Percentiles rank a stretch among this genome's conserved stretches.
Conservation (phyloP, 2,113 vertebrate species). For the Oophaga pumilio region DNA sequence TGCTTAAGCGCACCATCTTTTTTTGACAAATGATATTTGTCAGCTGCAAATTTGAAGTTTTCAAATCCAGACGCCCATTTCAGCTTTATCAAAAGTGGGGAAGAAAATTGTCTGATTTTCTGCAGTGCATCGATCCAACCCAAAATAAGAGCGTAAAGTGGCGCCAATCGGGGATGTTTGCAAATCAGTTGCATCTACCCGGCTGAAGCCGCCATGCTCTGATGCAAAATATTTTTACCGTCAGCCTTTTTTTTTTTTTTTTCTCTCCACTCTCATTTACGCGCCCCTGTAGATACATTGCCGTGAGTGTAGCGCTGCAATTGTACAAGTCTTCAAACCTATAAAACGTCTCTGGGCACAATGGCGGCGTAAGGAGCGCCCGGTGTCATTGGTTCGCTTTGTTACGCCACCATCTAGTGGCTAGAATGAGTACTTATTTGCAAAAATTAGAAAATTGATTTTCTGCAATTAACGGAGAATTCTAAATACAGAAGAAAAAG, state of each 20-base stretch:
- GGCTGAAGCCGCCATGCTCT: too few relatives aligned
- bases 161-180: too few relatives aligned
- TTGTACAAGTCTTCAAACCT: neutral
- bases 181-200: too few relatives aligned
- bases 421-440: neutral
- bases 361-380: neutral
- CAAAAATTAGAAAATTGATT: neutral
- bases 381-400: neutral
- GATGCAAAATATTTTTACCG: too few relatives aligned
- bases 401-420: neutral
- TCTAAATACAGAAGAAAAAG: too few relatives aligned
- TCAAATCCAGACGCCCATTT: constrained; percentile 44
- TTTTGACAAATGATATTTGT: constrained; percentile 32
- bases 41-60: constrained; percentile 40
- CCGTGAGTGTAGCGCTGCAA: neutral
- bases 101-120: constrained; percentile 35
- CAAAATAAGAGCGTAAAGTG: constrained; percentile 1
- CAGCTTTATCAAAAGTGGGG: constrained; percentile 2
- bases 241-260: neutral
- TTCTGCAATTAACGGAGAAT: too few relatives aligned
- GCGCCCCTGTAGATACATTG: constrained; percentile 1
- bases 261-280: neutral
- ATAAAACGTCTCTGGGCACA: constrained; percentile 5
- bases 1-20: neutral
- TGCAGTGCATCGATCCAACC: neutral